Evolutionary conservation across 2,888 invertebrate genomes (phyloP), one percentile per base, ranked within the genome.

Genomic region (Rhaphigaster nebulosa): DNA sequence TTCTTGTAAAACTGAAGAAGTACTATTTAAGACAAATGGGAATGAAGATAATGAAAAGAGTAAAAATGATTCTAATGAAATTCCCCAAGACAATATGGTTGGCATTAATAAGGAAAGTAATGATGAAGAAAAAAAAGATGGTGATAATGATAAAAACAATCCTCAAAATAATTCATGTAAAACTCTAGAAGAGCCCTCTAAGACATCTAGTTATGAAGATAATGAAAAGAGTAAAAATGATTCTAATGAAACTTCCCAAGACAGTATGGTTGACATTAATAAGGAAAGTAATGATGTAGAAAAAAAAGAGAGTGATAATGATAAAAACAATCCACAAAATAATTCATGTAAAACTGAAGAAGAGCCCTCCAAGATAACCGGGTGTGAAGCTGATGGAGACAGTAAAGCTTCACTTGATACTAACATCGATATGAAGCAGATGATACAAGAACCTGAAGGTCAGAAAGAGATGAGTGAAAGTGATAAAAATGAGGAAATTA

Each of bases 251-350:
- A 80, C 41, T 38, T 80, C 80, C 38, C 34, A 80, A 80, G 41
- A 26, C 10, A 80, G 26, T 80, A 38, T 12, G 15, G 26, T 50
- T n/a, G n/a, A 87, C 5, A 26, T 3, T 29, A 12, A 29, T 29
- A n/a, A n/a, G n/a, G n/a, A n/a, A n/a, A n/a, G n/a, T n/a, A 52
- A 52, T 87, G 54, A 26, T 52, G 3, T 1, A 87, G 91, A 91
- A 45, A 84, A 87, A 54, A n/a, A 87, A n/a, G 41, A n/a, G 34
- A 8, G 3, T 76, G 76, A 38, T 76, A 38, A 18, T 34, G 20
- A 34, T 0, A 18, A 76, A 38, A 76, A 38, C 12, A 76, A 38
- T 76, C 38, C 18, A 20, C 5, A 76, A 38, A 76, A 38, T 38
- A 76, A 38, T 76, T 76, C 18, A 20, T 20, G 20, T 41, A 26